These are phyloP conservation scores for Naso thynnoides DNA, from an alignment of 2,797 vertebrate species.

Conservation along the genomic window DNA sequence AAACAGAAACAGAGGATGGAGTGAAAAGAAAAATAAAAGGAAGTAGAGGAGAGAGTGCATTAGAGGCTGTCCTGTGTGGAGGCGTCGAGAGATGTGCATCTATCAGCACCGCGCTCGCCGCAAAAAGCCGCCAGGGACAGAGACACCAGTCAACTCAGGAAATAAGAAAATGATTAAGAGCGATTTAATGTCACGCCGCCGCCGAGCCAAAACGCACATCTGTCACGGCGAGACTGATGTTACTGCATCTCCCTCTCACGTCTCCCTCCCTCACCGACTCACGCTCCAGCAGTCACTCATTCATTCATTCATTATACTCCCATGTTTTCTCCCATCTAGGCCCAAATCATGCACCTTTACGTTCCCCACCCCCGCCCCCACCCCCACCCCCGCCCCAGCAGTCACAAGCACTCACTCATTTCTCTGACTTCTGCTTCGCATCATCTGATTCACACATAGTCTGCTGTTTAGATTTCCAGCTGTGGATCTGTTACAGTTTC, in stretches of 20 bases:
- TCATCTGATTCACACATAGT: slow-evolving; percentile 12
- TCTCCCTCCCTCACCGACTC: slow-evolving; percentile 22
- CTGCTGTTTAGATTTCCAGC: slow-evolving; percentile 3
- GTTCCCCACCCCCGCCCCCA: background rate
- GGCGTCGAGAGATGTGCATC: slow-evolving; percentile 49
- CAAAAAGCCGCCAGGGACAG: slow-evolving; percentile 48
- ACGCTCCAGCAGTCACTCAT: background rate
- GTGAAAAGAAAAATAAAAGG: background rate
- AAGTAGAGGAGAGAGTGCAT: slow-evolving; percentile 19
- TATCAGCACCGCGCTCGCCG: slow-evolving; percentile 59
- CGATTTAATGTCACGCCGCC: slow-evolving; percentile 74
- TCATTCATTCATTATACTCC: slow-evolving; percentile 45
- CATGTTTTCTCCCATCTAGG: background rate
- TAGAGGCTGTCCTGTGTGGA: slow-evolving; percentile 20
- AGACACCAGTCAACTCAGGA: slow-evolving; percentile 76
- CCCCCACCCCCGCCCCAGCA: background rate
- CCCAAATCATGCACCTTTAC: background rate
- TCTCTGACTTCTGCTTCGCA: background rate
- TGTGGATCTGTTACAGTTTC: slow-evolving; percentile 12
- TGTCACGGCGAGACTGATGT: slow-evolving; percentile 74
- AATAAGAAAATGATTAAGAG: slow-evolving; percentile 85
- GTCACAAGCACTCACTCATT: too few species aligned
- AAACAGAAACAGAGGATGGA: background rate
- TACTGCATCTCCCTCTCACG: slow-evolving; percentile 51
- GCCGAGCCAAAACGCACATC: slow-evolving; percentile 72